Evolutionary conservation across 2,113 vertebrate genomes (phyloP).

Genomic region (Pteropus alecto): DNA sequence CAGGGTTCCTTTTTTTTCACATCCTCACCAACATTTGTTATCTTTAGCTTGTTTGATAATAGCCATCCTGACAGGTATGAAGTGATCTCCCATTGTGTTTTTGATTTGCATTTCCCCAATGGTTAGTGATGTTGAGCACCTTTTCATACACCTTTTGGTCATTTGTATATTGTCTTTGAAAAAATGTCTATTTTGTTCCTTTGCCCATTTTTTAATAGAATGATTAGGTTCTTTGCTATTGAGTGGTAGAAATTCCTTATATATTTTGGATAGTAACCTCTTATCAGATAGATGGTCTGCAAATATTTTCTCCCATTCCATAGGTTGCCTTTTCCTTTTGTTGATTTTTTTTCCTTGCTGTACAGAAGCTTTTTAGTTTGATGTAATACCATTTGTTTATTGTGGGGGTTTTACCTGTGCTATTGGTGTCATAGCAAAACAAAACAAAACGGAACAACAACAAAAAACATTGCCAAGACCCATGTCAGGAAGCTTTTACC

Average conservation of each 20-base stretch:
- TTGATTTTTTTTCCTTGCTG: not conserved
- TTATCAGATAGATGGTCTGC: not conserved
- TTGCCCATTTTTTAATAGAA: not conserved
- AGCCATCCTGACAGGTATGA: not conserved
- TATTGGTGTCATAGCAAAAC: not conserved
- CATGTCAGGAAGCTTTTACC: not conserved
- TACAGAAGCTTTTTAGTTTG: not conserved
- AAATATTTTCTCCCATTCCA: not conserved
- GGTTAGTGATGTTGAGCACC: not conserved
- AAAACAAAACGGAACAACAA: not conserved
- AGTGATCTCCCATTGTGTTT: not conserved
- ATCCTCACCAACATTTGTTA: not conserved
- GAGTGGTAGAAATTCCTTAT: not conserved
- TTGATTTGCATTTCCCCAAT: not conserved
- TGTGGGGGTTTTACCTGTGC: not conserved
- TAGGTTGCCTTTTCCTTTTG: not conserved
- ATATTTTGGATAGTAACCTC: not conserved
- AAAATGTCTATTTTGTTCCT: not conserved
- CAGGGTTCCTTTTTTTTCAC: not conserved
- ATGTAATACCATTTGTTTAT: not conserved
- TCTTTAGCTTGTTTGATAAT: not conserved
- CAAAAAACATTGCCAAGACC: not conserved
- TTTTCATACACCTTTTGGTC: not conserved
- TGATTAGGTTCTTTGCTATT: not conserved
- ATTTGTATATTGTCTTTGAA: not conserved